A percentile compares a stretch with the other conserved stretches of the same genome.
These are phyloP conservation scores for Phallusia fumigata DNA, from an alignment of 23 tunicate species.

Conservation along the genomic window DNA sequence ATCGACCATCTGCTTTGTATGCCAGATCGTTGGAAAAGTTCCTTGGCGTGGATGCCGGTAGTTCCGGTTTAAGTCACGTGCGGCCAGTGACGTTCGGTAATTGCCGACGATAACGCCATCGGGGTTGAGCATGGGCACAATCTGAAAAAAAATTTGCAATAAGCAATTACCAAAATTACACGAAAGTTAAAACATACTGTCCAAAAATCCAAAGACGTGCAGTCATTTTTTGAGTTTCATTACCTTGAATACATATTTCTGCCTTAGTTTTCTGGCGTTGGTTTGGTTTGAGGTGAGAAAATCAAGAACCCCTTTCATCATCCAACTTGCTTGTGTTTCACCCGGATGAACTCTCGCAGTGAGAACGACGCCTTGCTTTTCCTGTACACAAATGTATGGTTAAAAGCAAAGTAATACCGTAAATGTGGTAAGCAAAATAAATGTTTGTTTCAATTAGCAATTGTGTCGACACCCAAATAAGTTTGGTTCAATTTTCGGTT, in stretches of 20 bases:
- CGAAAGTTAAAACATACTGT: no score
- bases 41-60: slow-evolving; percentile 81
- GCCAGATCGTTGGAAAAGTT: slow-evolving; percentile 89
- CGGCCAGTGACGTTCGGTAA: slow-evolving; percentile 90
- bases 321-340: slow-evolving; percentile 91
- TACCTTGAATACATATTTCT: slow-evolving; percentile 80
- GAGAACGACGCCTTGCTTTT: slow-evolving; percentile 78
- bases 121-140: slow-evolving; percentile 93
- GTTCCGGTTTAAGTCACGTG: slow-evolving; percentile 88
- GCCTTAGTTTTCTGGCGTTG: slow-evolving; percentile 56
- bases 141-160: slow-evolving; percentile 35
- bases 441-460: no score
- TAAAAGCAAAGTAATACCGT: no score
- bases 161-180: no score
- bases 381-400: slow-evolving; percentile 25
- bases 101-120: slow-evolving; percentile 96
- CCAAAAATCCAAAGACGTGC: neutral
- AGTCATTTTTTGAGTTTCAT: neutral
- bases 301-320: slow-evolving; percentile 95
- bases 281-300: slow-evolving; percentile 67
- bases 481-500: no score
- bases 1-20: slow-evolving; percentile 92
- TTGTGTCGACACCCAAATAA: no score
- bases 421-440: no score
- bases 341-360: slow-evolving; percentile 96